phyloP scores from a whole-genome alignment of 2,113 vertebrate species.

The Castor canadensis region DNA sequence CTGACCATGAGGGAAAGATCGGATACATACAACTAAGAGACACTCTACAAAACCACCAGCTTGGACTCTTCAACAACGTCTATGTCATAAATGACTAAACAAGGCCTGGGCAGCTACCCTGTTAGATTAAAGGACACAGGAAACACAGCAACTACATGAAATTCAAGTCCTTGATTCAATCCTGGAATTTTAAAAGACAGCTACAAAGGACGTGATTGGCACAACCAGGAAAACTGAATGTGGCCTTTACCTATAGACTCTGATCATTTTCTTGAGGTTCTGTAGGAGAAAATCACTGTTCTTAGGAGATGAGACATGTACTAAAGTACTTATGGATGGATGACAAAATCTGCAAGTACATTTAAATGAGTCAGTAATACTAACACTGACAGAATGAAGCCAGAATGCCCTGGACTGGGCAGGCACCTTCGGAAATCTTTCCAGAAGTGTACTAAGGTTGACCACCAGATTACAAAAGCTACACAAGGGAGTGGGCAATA shows the following conservation, averaged over 20 bases:
- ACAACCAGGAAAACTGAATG: not conserved
- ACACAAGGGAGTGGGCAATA: not conserved
- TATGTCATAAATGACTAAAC: not conserved
- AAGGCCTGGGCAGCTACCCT: not conserved
- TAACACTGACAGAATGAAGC: not conserved
- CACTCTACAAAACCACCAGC: not conserved
- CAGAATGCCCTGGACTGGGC: not conserved
- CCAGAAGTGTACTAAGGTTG: not conserved
- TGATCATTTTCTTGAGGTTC: not conserved
- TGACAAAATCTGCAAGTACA: not conserved
- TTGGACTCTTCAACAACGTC: not conserved
- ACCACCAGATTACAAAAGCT: not conserved
- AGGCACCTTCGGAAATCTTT: not conserved
- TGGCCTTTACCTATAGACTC: not conserved
- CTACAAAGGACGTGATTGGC: not conserved
- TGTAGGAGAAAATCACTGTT: not conserved
- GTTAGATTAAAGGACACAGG: not conserved
- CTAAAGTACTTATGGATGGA: not conserved
- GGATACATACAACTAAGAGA: not conserved
- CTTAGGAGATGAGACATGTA: not conserved
- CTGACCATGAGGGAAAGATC: not conserved
- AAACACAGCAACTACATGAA: not conserved
- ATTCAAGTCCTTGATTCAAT: not conserved
- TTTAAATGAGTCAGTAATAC: not conserved
- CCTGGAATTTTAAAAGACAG: not conserved